Percentiles rank a stretch among this genome's conserved stretches.
Conservation (phyloP, 2,113 vertebrate genomes). For the Pantherophis guttatus region DNA sequence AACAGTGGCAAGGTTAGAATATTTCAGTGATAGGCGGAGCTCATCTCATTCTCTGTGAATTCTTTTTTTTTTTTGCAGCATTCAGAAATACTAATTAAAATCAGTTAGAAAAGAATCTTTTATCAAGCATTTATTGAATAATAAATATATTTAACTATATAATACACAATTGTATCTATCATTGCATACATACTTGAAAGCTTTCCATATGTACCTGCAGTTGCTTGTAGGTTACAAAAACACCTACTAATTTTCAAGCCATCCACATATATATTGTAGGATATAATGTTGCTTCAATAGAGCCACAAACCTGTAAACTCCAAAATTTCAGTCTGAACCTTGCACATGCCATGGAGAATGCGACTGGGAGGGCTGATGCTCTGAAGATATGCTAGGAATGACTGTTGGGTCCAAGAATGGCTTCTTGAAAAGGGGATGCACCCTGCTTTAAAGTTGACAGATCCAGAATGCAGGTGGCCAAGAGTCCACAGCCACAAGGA, state of each 20-base stretch:
- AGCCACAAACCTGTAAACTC: not conserved
- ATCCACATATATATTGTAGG: not conserved
- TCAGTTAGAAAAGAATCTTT: not conserved
- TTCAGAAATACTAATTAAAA: not conserved
- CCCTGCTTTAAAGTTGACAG: not conserved
- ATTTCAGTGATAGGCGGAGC: not conserved
- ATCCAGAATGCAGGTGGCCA: not conserved
- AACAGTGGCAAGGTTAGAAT: not conserved
- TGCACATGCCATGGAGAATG: not conserved
- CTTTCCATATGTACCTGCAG: not conserved
- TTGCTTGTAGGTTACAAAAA: not conserved
- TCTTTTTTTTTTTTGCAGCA: not conserved
- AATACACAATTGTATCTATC: not conserved
- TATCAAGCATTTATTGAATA: not conserved
- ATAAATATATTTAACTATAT: not conserved
- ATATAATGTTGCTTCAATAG: not conserved
- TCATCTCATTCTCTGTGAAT: not conserved
- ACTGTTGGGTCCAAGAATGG: not conserved
- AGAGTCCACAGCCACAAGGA: not conserved
- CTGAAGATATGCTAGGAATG: not conserved
- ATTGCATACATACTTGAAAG: not conserved
- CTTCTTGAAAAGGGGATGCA: not conserved
- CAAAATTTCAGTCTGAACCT: not conserved
- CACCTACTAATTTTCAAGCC: not conserved
- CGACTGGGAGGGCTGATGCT: not conserved